Evolutionary conservation across 2,888 invertebrate genomes (phyloP).

Genomic region (Carcina quercana): DNA sequence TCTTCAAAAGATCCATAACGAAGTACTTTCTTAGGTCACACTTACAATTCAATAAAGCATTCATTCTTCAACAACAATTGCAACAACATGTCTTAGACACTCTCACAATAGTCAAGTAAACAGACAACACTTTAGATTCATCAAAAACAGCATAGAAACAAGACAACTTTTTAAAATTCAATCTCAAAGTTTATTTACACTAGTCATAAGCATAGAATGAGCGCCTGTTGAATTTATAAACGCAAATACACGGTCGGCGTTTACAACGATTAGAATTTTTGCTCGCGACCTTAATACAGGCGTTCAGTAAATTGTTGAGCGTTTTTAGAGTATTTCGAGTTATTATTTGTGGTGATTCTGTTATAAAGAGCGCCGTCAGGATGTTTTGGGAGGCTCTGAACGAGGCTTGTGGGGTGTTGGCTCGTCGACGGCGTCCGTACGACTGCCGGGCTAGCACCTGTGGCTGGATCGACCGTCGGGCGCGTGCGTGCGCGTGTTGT

Average conservation of each 20-base stretch:
- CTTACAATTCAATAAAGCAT: conserved; percentile 17
- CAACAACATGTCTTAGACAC: conserved; percentile 26
- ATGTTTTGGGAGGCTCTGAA: conserved; percentile 16
- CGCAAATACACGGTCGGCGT: conserved; percentile 25
- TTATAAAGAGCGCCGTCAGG: conserved; percentile 34
- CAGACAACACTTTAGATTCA: conserved; percentile 39
- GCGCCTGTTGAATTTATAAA: conserved; percentile 59
- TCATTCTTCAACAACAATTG: conserved; percentile 22
- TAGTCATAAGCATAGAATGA: conserved; percentile 20
- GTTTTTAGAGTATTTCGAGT: conserved; percentile 12
- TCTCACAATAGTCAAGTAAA: conserved; percentile 23
- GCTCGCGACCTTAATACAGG: conserved; percentile 27
- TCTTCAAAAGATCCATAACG: conserved; percentile 4
- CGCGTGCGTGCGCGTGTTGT: conserved; percentile 69
- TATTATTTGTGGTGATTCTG: conserved; percentile 34
- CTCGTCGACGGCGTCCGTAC: conserved; percentile 35
- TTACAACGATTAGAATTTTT: conserved; percentile 19
- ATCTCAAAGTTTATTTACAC: conserved; percentile 32
- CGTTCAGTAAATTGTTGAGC: conserved; percentile 19
- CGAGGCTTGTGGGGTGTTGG: conserved; percentile 23
- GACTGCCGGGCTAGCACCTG: conserved; percentile 70
- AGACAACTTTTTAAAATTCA: conserved; percentile 39
- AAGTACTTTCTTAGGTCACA: conserved; percentile 13
- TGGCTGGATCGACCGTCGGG: conserved; percentile 68
- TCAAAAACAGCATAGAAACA: conserved; percentile 41